These are phyloP conservation scores for Benthosema pterotum DNA, from an alignment of 2,797 vertebrate genomes.

Conservation along the genomic window DNA sequence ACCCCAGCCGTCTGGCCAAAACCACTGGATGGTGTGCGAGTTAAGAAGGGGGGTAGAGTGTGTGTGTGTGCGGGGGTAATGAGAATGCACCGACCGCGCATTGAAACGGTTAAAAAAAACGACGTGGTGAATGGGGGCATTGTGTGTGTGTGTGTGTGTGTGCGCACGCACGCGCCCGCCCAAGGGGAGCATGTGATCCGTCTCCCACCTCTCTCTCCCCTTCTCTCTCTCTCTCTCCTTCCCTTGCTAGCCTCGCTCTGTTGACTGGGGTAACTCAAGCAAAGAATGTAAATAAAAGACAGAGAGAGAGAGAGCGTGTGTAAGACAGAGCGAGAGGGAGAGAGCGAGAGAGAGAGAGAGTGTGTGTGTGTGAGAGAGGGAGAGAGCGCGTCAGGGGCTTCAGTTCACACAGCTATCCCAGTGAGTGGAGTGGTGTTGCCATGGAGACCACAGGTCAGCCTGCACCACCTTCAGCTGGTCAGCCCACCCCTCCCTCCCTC, in stretches of 20 bases:
- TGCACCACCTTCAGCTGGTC: conserved; percentile 72
- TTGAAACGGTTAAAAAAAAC: conserved; percentile 46
- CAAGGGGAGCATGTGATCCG: conserved; percentile 63
- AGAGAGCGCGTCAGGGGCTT: conserved; percentile 54
- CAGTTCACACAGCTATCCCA: conserved; percentile 66
- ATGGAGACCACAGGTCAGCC: conserved; percentile 79
- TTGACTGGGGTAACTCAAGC: conserved; percentile 54
- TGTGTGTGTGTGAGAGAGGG: background rate
- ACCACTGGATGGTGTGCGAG: background rate
- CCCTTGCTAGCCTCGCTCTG: conserved; percentile 29
- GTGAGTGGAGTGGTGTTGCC: conserved; percentile 71
- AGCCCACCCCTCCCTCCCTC: conserved; percentile 70
- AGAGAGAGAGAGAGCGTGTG: conserved; percentile 15
- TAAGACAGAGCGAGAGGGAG: background rate
- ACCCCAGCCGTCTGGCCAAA: background rate
- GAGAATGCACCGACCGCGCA: background rate
- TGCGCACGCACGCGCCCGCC: no score
- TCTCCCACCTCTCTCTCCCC: background rate
- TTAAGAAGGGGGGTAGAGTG: conserved; percentile 9
- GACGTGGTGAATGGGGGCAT: conserved; percentile 61
- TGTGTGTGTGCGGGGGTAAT: background rate
- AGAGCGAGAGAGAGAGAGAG: no score
- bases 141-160: conserved; percentile 52
- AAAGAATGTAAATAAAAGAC: conserved; percentile 63
- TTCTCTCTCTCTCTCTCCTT: conserved; percentile 22